Percentiles rank a stretch among this genome's conserved stretches.
Conservation (phyloP, 2,797 vertebrate species). For the Stomatorhinus walkeri region DNA sequence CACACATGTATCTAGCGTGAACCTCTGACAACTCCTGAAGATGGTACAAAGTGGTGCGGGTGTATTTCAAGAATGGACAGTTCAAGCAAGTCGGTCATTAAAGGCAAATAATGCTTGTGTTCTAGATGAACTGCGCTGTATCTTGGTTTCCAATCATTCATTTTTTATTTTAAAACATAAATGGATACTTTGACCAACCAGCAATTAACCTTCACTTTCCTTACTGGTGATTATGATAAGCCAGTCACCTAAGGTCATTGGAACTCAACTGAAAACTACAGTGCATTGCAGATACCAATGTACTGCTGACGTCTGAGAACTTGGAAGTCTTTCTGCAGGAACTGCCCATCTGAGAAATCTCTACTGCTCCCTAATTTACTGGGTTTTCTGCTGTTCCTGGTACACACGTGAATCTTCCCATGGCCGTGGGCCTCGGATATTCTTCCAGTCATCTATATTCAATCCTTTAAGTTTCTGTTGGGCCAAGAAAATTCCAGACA, state of each 20-base stretch:
- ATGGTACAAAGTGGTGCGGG: not conserved
- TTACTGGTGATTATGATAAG: not conserved
- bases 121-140: not conserved
- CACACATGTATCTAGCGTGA: not conserved
- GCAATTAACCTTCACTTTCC: not conserved
- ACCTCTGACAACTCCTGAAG: not conserved
- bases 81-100: not conserved
- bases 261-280: not conserved
- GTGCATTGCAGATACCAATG: not conserved
- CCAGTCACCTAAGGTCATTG: not conserved
- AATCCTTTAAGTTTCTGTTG: slow-evolving; percentile 72
- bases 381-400: slow-evolving; percentile 55
- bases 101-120: not conserved
- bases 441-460: slow-evolving; percentile 77
- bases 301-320: not conserved
- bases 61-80: not conserved
- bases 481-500: slow-evolving; percentile 23
- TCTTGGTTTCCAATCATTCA: not conserved
- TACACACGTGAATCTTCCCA: slow-evolving; percentile 78
- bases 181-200: not conserved
- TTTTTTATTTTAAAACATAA: not conserved
- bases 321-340: not conserved
- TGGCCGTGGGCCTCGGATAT: slow-evolving; percentile 86
- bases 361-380: slow-evolving; percentile 37
- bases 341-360: not conserved